phyloP scores from a whole-genome alignment of 2,888 invertebrate species.

The Drosophila falleni region DNA sequence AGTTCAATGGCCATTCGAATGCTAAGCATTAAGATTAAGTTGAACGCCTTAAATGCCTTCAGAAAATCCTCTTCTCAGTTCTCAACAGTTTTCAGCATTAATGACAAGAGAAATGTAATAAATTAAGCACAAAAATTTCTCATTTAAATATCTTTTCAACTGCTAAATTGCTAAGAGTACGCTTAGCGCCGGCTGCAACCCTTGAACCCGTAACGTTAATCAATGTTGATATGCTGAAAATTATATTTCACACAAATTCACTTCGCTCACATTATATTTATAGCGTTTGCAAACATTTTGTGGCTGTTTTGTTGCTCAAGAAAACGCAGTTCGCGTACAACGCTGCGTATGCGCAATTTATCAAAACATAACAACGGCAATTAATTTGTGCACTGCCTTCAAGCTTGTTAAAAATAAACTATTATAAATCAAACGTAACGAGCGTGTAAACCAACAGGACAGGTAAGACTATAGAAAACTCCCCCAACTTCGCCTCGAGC shows the following conservation, averaged over 20 bases:
- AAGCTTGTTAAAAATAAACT: constrained; percentile 69
- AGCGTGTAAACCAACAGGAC: constrained; percentile 72
- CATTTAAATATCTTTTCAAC: constrained; percentile 66
- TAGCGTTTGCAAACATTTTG: constrained; percentile 44
- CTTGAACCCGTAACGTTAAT: constrained; percentile 49
- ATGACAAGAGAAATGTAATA: constrained; percentile 39
- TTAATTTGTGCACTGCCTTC: constrained; percentile 72
- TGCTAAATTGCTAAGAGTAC: constrained; percentile 46
- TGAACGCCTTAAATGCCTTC: neutral
- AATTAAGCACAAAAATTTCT: constrained; percentile 60
- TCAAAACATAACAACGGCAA: constrained; percentile 78
- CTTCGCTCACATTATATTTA: constrained; percentile 62
- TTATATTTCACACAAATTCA: constrained; percentile 39
- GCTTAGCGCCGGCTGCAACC: constrained; percentile 5
- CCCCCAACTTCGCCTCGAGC: neutral
- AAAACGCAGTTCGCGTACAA: constrained; percentile 25
- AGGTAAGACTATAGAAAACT: constrained; percentile 43
- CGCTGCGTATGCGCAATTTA: constrained; percentile 73
- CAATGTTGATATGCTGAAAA: constrained; percentile 66
- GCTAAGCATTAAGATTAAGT: constrained; percentile 1
- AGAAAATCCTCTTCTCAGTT: constrained; percentile 4
- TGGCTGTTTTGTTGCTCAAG: constrained; percentile 24
- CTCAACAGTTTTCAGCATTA: neutral
- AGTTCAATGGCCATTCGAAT: constrained; percentile 32
- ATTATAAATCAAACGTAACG: constrained; percentile 81